Evolutionary conservation across 2,888 invertebrate genomes (phyloP), one percentile per base, ranked within the genome.

Genomic region (Thumatha senex): DNA sequence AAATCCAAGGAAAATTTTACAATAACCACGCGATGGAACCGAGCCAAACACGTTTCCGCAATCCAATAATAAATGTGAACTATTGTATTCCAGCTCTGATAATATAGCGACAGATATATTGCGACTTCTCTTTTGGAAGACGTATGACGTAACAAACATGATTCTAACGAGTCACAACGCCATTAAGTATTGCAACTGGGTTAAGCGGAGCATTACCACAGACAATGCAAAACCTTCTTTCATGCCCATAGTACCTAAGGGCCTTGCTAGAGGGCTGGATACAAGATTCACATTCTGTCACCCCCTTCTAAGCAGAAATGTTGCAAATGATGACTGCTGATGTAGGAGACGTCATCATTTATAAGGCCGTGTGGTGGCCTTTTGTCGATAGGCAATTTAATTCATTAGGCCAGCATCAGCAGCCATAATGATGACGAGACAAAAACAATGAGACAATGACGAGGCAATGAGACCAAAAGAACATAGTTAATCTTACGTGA

Each of bases 11-110:
- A 60, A 68, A 67, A 68, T 65, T 70, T 56, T 65, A 54, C 64
- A 67, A 72, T 72, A 67, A 71, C 64, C 56, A 67, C 49, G 51
- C 31, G 56, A 64, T 78, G 78, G 78, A 74, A 61, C 61, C 35
- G 43, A 64, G 77, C 78, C 78, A 78, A 77, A 71, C 63, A 62
- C 62, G 65, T 68, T 70, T 69, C 61, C 72, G 61, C 58, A 70
- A 68, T 71, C 71, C 67, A 72, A 70, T 74, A 75, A 76, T 71
- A 77, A 68, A 75, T 71, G 60, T 65, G 62, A 67, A 63, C 66
- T 61, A 74, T 73, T 71, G 68, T 75, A 72, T 72, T 71, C 65
- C 70, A 63, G 56, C 56, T 64, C 61, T 60, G 58, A 72, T 69
- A 60, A 57, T 56, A 54, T 47, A n/a, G n/a, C n/a, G n/a, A n/a